Evolutionary conservation across 2,888 invertebrate genomes (phyloP), one percentile per base, ranked within the genome.

Genomic region (Meteorus colon): DNA sequence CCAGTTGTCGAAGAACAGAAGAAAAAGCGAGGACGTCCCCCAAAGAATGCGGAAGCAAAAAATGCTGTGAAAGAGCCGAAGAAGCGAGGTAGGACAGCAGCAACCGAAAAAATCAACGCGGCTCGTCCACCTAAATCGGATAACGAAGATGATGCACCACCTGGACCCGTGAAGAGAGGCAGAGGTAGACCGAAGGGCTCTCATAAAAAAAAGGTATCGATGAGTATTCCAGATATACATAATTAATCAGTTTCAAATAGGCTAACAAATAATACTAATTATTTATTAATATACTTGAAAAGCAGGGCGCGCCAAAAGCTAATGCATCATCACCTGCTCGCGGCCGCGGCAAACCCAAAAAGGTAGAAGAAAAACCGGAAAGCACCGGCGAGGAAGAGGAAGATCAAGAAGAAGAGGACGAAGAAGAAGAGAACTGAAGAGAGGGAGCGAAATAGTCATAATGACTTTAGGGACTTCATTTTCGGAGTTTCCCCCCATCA

Each of bases 301-400:
- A 55, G 60, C 65, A 82, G 86, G 84, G 76, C 48, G 68, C 83
- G 74, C 82, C 85, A 66, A 88, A 88, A 84, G 80, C 84, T 41
- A 75, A 82, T 48, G 81, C 86, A 75, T 75, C 82, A 37, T 81
- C 87, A 48, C 78, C 85, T 34, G 86, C 88, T 5, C 87, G 89
- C 74, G 88, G 89, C 60, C 89, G 89, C 76, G 88, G 89, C 63
- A 83, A 88, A 78, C 86, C 86, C 41, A 89, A 89, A 82, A 89
- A 89, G 81, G 87, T 87, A 76, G 89, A 89, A 81, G 89, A 89
- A 63, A 89, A 89, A 81, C 87, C 89, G 19, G 89, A 89, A 77
- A 89, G 89, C 71, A 86, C 88, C 48, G 89, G 89, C 6, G 89
- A 89, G 65, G 89, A 89, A 48, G 89, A 89, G 55, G 89, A 89